Percentiles rank a stretch among this genome's conserved stretches.
These are phyloP conservation scores for Trichogramma dendrolimi DNA, from an alignment of 2,888 invertebrate genomes.

Conservation along the genomic window DNA sequence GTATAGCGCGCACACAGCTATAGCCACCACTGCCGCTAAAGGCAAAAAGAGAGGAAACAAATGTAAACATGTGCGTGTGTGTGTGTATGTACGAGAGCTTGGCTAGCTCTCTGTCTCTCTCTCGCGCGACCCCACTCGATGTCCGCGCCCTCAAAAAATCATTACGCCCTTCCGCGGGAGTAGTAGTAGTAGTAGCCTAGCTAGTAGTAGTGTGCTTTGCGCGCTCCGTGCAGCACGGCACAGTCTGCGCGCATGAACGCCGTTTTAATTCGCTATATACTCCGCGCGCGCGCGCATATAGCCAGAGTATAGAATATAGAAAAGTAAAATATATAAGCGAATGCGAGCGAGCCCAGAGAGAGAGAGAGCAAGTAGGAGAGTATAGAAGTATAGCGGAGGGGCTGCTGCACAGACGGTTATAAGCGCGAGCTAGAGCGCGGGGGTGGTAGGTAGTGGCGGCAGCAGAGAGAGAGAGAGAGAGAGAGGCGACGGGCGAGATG, in stretches of 20 bases:
- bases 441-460: slow-evolving; percentile 35
- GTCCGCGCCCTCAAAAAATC: slow-evolving; percentile 76
- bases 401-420: background rate
- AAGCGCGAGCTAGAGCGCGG: background rate
- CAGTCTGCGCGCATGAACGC: slow-evolving; percentile 59
- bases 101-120: slow-evolving; percentile 37
- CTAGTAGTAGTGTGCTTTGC: no score
- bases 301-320: slow-evolving; percentile 33
- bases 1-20: no score
- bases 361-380: slow-evolving; percentile 44
- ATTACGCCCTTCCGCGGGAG: slow-evolving; percentile 69
- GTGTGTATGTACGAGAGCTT: slow-evolving; percentile 14
- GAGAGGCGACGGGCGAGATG: slow-evolving; percentile 17
- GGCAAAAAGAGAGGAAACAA: slow-evolving; percentile 23
- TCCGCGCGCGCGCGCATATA: no score
- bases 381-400: background rate
- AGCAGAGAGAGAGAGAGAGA: slow-evolving; percentile 43
- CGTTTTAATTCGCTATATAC: slow-evolving; percentile 55
- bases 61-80: slow-evolving; percentile 26
- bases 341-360: slow-evolving; percentile 54
- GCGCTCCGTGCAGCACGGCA: no score
- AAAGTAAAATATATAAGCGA: slow-evolving; percentile 48
- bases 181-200: slow-evolving; percentile 20
- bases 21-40: slow-evolving; percentile 8
- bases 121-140: slow-evolving; percentile 69